Conservation (phyloP, 1,140 invertebrate species). For the Galleria mellonella region DNA sequence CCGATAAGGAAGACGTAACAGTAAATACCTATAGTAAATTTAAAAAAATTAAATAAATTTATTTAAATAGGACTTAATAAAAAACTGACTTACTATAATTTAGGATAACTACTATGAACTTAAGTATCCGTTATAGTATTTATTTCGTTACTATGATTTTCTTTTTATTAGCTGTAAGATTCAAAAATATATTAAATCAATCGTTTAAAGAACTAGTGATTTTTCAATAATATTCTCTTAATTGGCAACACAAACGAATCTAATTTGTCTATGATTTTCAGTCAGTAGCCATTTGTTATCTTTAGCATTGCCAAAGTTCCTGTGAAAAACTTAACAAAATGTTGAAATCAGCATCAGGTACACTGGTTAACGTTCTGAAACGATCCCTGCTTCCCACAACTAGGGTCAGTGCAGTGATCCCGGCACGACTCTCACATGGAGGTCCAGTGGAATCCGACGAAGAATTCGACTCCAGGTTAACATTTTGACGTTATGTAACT, state of each 20-base stretch:
- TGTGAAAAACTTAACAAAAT: conserved; percentile 48
- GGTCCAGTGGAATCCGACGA: conserved; percentile 58
- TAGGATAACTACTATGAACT: no score
- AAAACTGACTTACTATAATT: no score
- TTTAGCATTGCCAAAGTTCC: conserved; percentile 45
- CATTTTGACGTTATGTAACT: conserved; percentile 67
- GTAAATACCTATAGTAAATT: no score
- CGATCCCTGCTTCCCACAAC: conserved; percentile 51
- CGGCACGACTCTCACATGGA: conserved; percentile 39
- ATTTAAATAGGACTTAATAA: no score
- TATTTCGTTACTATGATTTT: no score
- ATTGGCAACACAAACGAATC: not conserved
- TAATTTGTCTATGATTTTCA: conserved; percentile 41
- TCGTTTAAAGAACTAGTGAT: not conserved
- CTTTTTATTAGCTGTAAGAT: no score
- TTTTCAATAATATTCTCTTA: not conserved
- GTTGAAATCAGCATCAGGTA: conserved; percentile 59
- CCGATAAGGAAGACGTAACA: no score
- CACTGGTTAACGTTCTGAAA: conserved; percentile 51
- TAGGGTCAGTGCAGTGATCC: conserved; percentile 41
- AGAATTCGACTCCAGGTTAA: conserved; percentile 66
- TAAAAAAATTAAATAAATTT: no score
- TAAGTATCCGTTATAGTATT: no score
- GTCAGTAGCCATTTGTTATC: conserved; percentile 66
- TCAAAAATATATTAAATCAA: no score